Percentiles rank a stretch among this genome's conserved stretches.
These are phyloP conservation scores for Anthopleura sola DNA, from an alignment of 64 coral and sea anemone species.

Conservation along the genomic window DNA sequence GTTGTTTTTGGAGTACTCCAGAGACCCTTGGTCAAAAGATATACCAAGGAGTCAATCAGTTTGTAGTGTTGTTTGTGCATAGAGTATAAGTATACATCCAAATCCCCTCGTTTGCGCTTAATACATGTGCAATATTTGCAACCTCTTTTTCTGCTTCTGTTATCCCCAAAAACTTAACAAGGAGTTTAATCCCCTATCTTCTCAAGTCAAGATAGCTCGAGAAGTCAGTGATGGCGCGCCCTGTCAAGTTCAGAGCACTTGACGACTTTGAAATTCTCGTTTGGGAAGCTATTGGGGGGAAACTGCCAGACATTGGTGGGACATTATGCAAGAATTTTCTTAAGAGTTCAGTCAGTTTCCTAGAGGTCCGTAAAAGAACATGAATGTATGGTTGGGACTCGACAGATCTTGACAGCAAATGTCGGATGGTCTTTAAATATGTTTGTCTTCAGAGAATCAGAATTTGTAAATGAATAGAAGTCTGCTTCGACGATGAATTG, in stretches of 20 bases:
- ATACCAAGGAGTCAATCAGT: constrained; percentile 81
- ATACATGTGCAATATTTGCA: constrained; percentile 62
- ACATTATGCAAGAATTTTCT: background rate
- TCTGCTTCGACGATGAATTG: background rate
- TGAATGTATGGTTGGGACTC: constrained; percentile 28
- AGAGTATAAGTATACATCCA: constrained; percentile 39
- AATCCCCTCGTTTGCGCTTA: constrained; percentile 67
- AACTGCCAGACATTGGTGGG: background rate
- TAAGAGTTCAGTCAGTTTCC: background rate
- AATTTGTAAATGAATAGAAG: constrained; percentile 64
- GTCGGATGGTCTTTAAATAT: constrained; percentile 67
- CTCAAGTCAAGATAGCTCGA: background rate
- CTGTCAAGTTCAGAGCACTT: background rate
- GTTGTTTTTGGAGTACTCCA: background rate
- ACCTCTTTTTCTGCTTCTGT: background rate
- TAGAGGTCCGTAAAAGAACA: constrained; percentile 37
- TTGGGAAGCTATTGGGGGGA: background rate
- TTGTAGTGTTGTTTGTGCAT: constrained; percentile 58
- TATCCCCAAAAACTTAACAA: background rate
- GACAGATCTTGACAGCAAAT: constrained; percentile 66
- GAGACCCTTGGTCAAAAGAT: constrained; percentile 15
- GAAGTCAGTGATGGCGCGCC: background rate
- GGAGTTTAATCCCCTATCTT: background rate
- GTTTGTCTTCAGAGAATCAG: constrained; percentile 56
- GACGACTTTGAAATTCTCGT: background rate